Evolutionary conservation across 2,113 vertebrate species (phyloP), one percentile per base, ranked within the genome.

Genomic region (Chionodraco myersi): DNA sequence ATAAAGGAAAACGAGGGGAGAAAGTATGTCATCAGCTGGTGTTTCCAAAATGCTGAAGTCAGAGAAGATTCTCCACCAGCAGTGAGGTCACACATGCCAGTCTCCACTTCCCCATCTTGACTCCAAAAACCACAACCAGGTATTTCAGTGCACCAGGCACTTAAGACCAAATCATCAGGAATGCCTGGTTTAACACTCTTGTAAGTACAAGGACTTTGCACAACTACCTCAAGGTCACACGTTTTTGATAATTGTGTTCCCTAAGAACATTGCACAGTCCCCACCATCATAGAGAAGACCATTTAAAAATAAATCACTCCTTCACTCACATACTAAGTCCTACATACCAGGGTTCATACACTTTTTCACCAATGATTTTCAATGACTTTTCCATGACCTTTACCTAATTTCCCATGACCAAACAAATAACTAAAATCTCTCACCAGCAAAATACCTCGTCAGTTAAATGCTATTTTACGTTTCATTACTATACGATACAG

Each of bases 1-100:
- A 26, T 8, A 6, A 30, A 13, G 48, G 5, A 15, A 59, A 23
- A n/a, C 2, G 2, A 75, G 10, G 11, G 26, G 59, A 44, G 51
- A 88, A 81, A 51, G 59, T 34, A n/a, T 73, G 53, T 74, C 56
- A 45, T 81, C 53, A 81, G 23, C 5, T 59, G 83, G 79, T 30
- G 21, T 85, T 90, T 86, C 83, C 84, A 52, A 71, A 16, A 59
- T 76, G 79, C 62, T 84, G 72, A 78, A 66, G 70, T 67, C 49
- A 36, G 48, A 77, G 53, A 88, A 58, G 52, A 79, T 69, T 69
- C 56, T 64, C 48, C 61, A 58, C 8, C 7, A 4, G 48, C 12
- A 52, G 6, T 63, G 64, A 18, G 16, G 57, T 70, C 76, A 63
- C 51, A 67, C 18, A 64, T 58, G 60, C 52, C 74, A 66, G 5